Evolutionary conservation across 2,888 invertebrate species (phyloP), one percentile per base, ranked within the genome.

Genomic region (Emmelina monodactyla): DNA sequence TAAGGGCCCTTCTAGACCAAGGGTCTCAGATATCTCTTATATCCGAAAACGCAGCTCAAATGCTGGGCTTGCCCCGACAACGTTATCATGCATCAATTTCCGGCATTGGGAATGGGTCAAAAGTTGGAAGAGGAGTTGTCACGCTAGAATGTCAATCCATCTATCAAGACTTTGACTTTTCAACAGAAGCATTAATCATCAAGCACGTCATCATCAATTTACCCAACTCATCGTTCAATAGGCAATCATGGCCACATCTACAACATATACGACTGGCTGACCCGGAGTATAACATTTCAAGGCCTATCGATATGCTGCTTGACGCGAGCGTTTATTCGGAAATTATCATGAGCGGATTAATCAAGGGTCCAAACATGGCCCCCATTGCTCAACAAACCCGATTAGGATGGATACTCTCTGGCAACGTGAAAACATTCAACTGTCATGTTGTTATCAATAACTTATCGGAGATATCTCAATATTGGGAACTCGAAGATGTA

Each of bases 191-290:
- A 9, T 31, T 38, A 11, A 28, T 46, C 7, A 39, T 45, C 1
- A 41, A 38, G 14, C 40, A 42, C 10, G 31, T 42, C 11, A 40
- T 39, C 2, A 42, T 37, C 15, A 35, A 42, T 30, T 31, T 42
- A 31, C 44, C 42, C 14, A 44, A 41, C 31, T 28, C 6, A 3
- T 32, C 38, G 1, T 40, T 45, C 25, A 30, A n/a, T 2, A 45
- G 40, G 19, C 35, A 31, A 22, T n/a, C 36, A 14, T 41, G 40
- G 42, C 33, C 37, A 16, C 41, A 44, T 32, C 15, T 45, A 2
- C 37, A 40, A 16, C 16, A 40, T 14, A 36, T 46, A 3, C 13
- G 36, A 2, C 25, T 46, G 3, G 46, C 43, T 2, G 46, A 46
- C 31, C 46, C 46, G 0, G 38, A 43, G 1, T 46, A 40, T 14